These are phyloP conservation scores for Mantis religiosa DNA, from an alignment of 2,888 invertebrate genomes.

Conservation along the genomic window DNA sequence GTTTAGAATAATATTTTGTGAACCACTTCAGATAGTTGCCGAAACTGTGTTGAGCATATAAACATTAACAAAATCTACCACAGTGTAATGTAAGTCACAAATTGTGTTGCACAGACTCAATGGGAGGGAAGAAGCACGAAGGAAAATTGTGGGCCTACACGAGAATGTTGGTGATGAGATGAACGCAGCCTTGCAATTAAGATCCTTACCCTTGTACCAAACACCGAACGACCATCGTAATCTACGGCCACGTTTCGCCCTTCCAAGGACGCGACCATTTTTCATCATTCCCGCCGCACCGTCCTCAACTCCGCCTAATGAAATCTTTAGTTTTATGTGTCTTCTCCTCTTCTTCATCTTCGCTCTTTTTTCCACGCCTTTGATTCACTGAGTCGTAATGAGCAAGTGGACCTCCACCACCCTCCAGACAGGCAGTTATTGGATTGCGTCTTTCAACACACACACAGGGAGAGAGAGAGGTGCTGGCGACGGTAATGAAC, in stretches of 20 bases:
- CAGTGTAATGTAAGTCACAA: too few relatives aligned
- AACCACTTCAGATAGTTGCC: too few relatives aligned
- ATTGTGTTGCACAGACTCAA: not conserved
- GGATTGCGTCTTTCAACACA: not conserved
- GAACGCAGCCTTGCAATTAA: not conserved
- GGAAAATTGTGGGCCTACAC: not conserved
- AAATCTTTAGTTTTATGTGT: slow-evolving; percentile 27
- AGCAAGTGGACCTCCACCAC: not conserved
- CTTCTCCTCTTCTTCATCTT: not conserved
- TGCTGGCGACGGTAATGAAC: not conserved
- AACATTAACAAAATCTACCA: too few relatives aligned
- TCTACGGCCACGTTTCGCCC: not conserved
- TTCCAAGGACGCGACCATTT: not conserved
- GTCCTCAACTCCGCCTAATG: slow-evolving; percentile 12
- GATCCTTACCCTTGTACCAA: not conserved
- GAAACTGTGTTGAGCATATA: too few relatives aligned
- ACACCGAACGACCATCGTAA: not conserved
- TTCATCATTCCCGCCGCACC: not conserved
- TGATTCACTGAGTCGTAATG: not conserved
- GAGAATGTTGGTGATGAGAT: not conserved
- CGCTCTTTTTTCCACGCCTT: not conserved
- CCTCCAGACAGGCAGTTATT: not conserved
- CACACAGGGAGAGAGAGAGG: not conserved
- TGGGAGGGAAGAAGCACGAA: not conserved
- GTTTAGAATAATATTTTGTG: too few relatives aligned